Conservation (phyloP, 1,140 invertebrate genomes). For the Ceratina australensis region DNA sequence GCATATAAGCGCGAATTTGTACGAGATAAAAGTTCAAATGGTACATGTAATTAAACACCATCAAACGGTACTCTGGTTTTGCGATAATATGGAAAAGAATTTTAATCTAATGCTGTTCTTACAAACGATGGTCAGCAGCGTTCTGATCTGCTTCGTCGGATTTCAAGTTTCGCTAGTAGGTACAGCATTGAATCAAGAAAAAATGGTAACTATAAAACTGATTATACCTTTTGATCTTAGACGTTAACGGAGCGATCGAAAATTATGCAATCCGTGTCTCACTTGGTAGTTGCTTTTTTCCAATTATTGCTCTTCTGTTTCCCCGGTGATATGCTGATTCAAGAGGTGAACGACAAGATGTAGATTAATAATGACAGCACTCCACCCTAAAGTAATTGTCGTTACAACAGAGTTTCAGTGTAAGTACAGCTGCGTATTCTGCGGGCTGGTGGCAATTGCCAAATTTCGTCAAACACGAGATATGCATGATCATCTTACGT, state of each 20-base stretch:
- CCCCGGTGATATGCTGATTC: constrained; percentile 65
- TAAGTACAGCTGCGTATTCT: constrained; percentile 51
- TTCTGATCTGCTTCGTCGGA: constrained; percentile 67
- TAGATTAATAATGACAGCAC: neutral
- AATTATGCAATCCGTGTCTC: constrained; percentile 58
- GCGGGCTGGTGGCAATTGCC: constrained; percentile 60
- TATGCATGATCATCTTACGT: constrained; percentile 60
- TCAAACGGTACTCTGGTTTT: constrained; percentile 62
- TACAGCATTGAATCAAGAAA: constrained; percentile 15
- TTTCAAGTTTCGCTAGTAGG: constrained; percentile 61
- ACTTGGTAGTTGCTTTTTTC: constrained; percentile 67
- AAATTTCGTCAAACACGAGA: constrained; percentile 45
- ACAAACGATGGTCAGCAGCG: constrained; percentile 65
- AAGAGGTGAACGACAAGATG: constrained; percentile 49
- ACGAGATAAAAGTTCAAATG: constrained; percentile 45
- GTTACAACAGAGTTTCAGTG: constrained; percentile 53
- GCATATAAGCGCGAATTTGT: constrained; percentile 6
- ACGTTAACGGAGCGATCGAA: constrained; percentile 55
- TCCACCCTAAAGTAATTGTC: constrained; percentile 29
- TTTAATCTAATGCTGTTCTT: constrained; percentile 64
- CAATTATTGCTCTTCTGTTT: constrained; percentile 68
- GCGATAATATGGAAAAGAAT: constrained; percentile 61
- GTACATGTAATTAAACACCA: constrained; percentile 58
- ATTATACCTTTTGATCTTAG: constrained; percentile 32
- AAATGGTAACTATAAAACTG: neutral